Percentiles rank a stretch among this genome's conserved stretches.
Evolutionary conservation across 2,797 vertebrate genomes (phyloP).

Genomic region (Hoplostethus mediterraneus): DNA sequence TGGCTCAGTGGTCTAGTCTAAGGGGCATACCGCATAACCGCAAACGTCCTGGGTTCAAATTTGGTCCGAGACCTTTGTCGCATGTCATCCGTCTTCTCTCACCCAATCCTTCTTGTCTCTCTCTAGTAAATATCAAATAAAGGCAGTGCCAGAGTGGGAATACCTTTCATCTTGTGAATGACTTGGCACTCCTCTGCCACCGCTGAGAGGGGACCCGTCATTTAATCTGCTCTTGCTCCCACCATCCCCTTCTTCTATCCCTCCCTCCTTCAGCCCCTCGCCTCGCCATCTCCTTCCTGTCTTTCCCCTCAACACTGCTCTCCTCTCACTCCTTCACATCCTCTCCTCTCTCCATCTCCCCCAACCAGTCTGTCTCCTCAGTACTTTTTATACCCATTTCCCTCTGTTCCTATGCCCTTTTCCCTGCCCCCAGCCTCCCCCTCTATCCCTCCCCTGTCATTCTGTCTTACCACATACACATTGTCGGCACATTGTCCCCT

Average conservation of each 20-base stretch:
- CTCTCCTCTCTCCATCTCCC: neutral
- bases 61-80: too few relatives aligned
- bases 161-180: constrained; percentile 39
- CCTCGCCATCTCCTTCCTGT: neutral
- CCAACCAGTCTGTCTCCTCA: neutral
- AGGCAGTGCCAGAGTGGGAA: constrained; percentile 18
- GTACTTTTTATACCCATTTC: constrained; percentile 3
- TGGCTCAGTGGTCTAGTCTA: too few relatives aligned
- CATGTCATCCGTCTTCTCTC: too few relatives aligned
- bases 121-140: too few relatives aligned
- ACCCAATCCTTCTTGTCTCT: too few relatives aligned
- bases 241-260: constrained; percentile 15
- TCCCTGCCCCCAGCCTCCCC: neutral
- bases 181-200: constrained; percentile 37
- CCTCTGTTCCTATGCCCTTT: constrained; percentile 3
- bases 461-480: constrained; percentile 3
- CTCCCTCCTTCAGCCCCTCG: neutral
- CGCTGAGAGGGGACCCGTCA: constrained; percentile 58
- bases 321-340: neutral
- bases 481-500: neutral
- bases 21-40: too few relatives aligned
- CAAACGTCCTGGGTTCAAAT: too few relatives aligned
- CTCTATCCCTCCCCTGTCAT: constrained; percentile 18
- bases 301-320: too few relatives aligned
- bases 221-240: constrained; percentile 29